Conservation (phyloP, 2,113 vertebrate species). For the Ifrita kowaldi region DNA sequence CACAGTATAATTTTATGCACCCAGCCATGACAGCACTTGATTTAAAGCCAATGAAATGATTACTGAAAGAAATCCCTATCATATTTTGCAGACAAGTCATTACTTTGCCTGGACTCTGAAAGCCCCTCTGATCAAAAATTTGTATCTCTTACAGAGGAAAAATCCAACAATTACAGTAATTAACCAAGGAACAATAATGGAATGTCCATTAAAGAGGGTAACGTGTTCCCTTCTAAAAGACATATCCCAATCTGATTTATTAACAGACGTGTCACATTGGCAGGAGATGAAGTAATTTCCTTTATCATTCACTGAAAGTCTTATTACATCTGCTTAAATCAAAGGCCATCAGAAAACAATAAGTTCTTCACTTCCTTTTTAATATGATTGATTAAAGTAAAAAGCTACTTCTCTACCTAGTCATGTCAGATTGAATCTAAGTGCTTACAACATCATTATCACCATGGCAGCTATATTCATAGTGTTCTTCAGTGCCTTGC, state of each 20-base stretch:
- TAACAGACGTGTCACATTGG: background rate
- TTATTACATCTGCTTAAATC: background rate
- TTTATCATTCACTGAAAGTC: background rate
- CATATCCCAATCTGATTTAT: background rate
- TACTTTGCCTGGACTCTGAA: background rate
- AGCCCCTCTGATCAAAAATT: background rate
- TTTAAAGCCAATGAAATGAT: background rate
- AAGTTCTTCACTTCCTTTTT: background rate
- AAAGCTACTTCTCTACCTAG: background rate
- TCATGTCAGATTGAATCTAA: background rate
- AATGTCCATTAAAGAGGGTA: background rate
- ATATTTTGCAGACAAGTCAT: background rate
- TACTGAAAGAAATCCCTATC: background rate
- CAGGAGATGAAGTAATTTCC: background rate
- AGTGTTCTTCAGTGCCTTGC: background rate
- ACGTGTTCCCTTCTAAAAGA: background rate
- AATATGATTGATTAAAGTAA: background rate
- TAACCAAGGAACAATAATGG: background rate
- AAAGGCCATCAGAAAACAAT: background rate
- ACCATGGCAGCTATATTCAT: background rate
- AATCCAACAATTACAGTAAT: conserved; percentile 6
- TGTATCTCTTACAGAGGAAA: background rate
- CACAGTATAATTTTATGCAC: background rate
- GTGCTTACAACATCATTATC: background rate
- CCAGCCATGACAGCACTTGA: background rate